A percentile compares a stretch with the other conserved stretches of the same genome.
phyloP scores from a whole-genome alignment of 1,140 invertebrate species.

The Drosophila athabasca region DNA sequence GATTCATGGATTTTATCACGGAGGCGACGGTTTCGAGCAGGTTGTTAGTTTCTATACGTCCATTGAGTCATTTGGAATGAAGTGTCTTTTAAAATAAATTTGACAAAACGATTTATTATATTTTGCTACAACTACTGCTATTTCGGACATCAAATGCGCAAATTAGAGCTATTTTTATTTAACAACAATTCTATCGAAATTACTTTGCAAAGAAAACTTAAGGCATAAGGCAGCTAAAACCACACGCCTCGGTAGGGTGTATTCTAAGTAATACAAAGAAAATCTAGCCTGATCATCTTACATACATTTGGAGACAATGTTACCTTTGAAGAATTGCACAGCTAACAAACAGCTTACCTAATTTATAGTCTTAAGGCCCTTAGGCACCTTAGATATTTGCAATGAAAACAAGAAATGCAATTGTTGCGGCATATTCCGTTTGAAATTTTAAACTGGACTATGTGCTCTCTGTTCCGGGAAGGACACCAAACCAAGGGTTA shows the following conservation, averaged over 20 bases:
- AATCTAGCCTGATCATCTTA: slow-evolving; percentile 43
- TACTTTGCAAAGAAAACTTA: slow-evolving; percentile 53
- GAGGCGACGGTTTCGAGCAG: neutral
- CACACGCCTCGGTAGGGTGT: slow-evolving; percentile 33
- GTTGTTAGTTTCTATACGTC: neutral
- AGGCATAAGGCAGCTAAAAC: slow-evolving; percentile 39
- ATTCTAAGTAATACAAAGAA: slow-evolving; percentile 1
- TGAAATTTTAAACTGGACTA: slow-evolving; percentile 51
- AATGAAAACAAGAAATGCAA: slow-evolving; percentile 24
- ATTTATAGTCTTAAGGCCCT: slow-evolving; percentile 47
- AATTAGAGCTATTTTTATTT: slow-evolving; percentile 7
- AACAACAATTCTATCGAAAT: slow-evolving; percentile 29
- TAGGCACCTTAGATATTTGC: slow-evolving; percentile 3
- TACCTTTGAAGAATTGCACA: slow-evolving; percentile 29
- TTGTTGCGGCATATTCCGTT: slow-evolving; percentile 53
- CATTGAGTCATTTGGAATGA: too few species aligned
- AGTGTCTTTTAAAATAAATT: too few species aligned
- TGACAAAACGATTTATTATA: too few species aligned
- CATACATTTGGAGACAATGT: slow-evolving; percentile 12
- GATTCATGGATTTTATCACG: neutral
- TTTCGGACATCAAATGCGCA: slow-evolving; percentile 39
- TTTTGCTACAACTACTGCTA: neutral
- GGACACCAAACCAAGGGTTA: slow-evolving; percentile 48
- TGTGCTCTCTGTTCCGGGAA: slow-evolving; percentile 22
- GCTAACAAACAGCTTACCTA: slow-evolving; percentile 71